Evolutionary conservation across 2,888 invertebrate genomes (phyloP).

Genomic region (Temnothorax unifasciatus): DNA sequence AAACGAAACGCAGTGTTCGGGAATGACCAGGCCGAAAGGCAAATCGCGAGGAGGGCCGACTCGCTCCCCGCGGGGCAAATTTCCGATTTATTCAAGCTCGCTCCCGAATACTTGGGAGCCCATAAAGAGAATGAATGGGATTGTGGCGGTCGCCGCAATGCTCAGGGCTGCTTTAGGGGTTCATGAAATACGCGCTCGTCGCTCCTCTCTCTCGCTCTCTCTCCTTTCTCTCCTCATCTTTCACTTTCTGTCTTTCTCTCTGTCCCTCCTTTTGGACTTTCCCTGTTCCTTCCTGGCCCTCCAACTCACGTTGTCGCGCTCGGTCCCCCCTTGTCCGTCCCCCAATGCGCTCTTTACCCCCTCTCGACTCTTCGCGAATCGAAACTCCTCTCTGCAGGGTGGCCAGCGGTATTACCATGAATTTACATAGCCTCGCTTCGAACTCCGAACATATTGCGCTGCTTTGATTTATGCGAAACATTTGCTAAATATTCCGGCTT

Average conservation of each 20-base stretch:
- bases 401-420: slow-evolving; percentile 84
- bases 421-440: slow-evolving; percentile 84
- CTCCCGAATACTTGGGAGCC: slow-evolving; percentile 83
- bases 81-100: slow-evolving; percentile 84
- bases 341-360: slow-evolving; percentile 54
- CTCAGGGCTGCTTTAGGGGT: slow-evolving; percentile 81
- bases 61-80: slow-evolving; percentile 76
- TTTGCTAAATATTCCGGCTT: slow-evolving; percentile 85
- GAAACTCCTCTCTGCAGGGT: slow-evolving; percentile 80
- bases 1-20: slow-evolving; percentile 33
- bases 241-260: slow-evolving; percentile 60
- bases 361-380: slow-evolving; percentile 68
- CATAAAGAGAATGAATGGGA: slow-evolving; percentile 85
- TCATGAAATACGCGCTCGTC: slow-evolving; percentile 82
- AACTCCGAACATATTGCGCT: slow-evolving; percentile 84
- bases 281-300: slow-evolving; percentile 39
- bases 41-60: slow-evolving; percentile 67
- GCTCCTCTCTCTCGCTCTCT: slow-evolving; percentile 66
- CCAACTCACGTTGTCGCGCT: slow-evolving; percentile 41
- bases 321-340: slow-evolving; percentile 19
- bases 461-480: slow-evolving; percentile 85
- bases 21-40: slow-evolving; percentile 71
- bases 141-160: slow-evolving; percentile 82
- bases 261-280: slow-evolving; percentile 38
- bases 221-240: slow-evolving; percentile 46